Percentiles rank a stretch among this genome's conserved stretches.
Evolutionary conservation across 2,888 invertebrate species (phyloP).

Genomic region (Meandrusa payeni): DNA sequence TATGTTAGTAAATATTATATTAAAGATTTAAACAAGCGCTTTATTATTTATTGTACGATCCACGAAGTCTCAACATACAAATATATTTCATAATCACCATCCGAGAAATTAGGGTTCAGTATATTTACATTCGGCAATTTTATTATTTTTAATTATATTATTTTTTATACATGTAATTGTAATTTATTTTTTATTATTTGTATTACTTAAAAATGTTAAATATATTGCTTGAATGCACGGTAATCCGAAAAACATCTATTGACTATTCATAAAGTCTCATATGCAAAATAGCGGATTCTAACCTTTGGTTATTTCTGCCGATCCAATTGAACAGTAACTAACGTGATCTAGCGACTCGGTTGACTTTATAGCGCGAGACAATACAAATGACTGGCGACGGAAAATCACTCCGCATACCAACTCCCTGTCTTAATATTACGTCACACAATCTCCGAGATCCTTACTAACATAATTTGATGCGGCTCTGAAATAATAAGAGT

Average conservation of each 20-base stretch:
- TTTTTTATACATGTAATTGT: too few species aligned
- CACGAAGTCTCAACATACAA: constrained; percentile 1
- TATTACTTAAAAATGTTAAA: too few species aligned
- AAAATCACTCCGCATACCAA: constrained; percentile 39
- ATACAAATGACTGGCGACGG: constrained; percentile 32
- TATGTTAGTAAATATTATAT: constrained; percentile 21
- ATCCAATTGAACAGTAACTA: too few species aligned
- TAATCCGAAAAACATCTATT: too few species aligned
- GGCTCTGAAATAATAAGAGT: constrained; percentile 2
- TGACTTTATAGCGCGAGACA: constrained; percentile 39
- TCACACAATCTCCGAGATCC: constrained; percentile 24
- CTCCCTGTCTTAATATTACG: constrained; percentile 24
- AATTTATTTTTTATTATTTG: too few species aligned
- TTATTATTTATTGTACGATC: constrained; percentile 11
- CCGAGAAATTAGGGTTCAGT: constrained; percentile 5
- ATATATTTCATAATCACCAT: constrained; percentile 15
- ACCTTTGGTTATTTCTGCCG: too few species aligned
- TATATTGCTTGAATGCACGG: too few species aligned
- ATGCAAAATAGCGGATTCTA: too few species aligned
- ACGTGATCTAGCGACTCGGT: constrained; percentile 43
- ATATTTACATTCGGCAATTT: too few species aligned
- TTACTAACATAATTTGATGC: constrained; percentile 16
- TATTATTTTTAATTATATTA: too few species aligned
- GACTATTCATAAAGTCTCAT: too few species aligned
- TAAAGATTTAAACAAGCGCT: constrained; percentile 12